Evolutionary conservation across 2,113 vertebrate species (phyloP).

Genomic region (Oreotragus oreotragus): DNA sequence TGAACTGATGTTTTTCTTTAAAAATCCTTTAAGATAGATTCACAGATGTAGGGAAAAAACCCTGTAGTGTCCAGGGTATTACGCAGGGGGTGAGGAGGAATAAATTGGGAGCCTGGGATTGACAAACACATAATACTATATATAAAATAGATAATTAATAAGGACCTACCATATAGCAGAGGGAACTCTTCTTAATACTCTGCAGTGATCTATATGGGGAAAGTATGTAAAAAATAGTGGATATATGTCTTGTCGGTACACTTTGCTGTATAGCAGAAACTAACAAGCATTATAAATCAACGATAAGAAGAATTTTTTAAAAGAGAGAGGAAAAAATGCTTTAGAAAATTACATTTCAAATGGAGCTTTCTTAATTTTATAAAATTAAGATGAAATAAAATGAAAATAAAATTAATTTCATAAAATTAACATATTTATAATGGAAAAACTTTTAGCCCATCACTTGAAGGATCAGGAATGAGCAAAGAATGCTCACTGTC

Average conservation of each 20-base stretch:
- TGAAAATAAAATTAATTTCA: neutral
- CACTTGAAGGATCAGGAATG: neutral
- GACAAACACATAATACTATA: neutral
- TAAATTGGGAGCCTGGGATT: neutral
- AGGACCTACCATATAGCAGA: neutral
- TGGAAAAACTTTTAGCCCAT: neutral
- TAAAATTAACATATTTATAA: neutral
- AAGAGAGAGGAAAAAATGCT: neutral
- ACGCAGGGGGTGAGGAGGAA: accelerated
- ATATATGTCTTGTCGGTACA: neutral
- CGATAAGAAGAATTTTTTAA: neutral
- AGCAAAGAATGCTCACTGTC: neutral
- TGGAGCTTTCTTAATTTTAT: neutral
- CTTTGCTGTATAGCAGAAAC: neutral
- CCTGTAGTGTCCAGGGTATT: neutral
- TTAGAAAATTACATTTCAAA: neutral
- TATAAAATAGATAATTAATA: neutral
- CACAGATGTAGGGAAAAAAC: neutral
- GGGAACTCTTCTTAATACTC: neutral
- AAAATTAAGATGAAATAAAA: neutral
- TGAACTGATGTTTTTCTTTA: neutral
- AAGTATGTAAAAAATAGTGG: neutral
- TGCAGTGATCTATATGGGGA: neutral
- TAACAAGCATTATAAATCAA: neutral
- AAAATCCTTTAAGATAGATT: neutral